These are phyloP conservation scores for Hypomesus transpacificus DNA, from an alignment of 2,113 vertebrate species.

Conservation along the genomic window DNA sequence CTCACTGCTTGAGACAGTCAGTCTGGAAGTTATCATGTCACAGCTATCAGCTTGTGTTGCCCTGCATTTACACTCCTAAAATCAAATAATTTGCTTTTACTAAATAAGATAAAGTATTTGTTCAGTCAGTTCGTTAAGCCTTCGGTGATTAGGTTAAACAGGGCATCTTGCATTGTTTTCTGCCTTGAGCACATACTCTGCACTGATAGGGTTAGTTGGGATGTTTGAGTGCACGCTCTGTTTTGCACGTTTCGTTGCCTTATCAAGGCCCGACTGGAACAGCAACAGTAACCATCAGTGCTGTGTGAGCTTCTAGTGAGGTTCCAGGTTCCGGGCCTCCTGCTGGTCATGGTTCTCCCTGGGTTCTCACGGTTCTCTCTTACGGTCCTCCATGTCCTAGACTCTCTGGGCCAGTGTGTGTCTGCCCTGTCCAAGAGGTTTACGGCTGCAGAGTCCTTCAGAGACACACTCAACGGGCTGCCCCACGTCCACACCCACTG, in stretches of 20 bases:
- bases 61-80: too few species aligned
- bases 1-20: too few species aligned
- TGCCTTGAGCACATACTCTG: neutral
- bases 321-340: slow-evolving; percentile 11
- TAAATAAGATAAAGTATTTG: too few species aligned
- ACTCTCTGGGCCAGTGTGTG: slow-evolving; percentile 74
- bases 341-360: slow-evolving; percentile 41
- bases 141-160: too few species aligned
- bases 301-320: slow-evolving; percentile 6
- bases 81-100: too few species aligned
- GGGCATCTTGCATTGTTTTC: too few species aligned
- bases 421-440: slow-evolving; percentile 73
- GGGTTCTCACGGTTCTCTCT: too few species aligned
- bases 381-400: slow-evolving; percentile 34
- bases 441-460: slow-evolving; percentile 62
- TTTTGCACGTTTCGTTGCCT: slow-evolving; percentile 38
- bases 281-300: neutral
- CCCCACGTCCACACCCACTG: slow-evolving; percentile 40
- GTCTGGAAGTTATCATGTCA: too few species aligned
- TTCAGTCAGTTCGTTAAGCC: too few species aligned
- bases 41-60: too few species aligned
- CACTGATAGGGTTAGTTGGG: neutral
- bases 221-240: slow-evolving; percentile 33
- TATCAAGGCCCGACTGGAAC: slow-evolving; percentile 3
- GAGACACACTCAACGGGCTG: slow-evolving; percentile 59